phyloP scores from a whole-genome alignment of 2,797 vertebrate genomes.

The Acestrorhynchus altus region DNA sequence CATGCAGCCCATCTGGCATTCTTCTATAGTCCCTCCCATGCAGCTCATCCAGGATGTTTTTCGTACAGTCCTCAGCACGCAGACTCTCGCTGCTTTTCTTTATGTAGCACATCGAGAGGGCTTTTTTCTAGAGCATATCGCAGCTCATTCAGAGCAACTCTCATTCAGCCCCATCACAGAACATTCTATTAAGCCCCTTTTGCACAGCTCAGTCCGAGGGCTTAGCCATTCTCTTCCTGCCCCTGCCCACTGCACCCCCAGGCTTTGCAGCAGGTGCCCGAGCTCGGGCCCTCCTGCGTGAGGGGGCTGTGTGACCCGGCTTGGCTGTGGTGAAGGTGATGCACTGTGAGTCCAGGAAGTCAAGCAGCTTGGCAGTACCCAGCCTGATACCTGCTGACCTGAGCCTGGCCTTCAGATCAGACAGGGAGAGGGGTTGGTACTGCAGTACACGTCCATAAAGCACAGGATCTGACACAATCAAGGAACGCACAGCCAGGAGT shows the following conservation, averaged over 20 bases:
- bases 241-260: not conserved
- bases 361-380: conserved; percentile 82
- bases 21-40: not conserved
- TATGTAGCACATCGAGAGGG: not conserved
- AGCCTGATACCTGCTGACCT: conserved; percentile 85
- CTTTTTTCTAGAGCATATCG: not conserved
- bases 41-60: not conserved
- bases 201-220: not conserved
- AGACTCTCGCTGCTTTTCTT: not conserved
- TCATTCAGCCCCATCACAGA: not conserved
- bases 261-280: not conserved
- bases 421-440: conserved; percentile 90
- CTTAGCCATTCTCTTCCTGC: conserved; percentile 54
- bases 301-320: conserved; percentile 61
- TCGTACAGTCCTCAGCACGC: too few species aligned
- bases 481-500: conserved; percentile 78
- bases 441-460: conserved; percentile 85
- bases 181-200: not conserved
- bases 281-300: conserved; percentile 51
- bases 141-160: not conserved
- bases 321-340: conserved; percentile 91
- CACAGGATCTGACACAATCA: conserved; percentile 80
- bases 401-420: conserved; percentile 81
- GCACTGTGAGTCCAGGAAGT: conserved; percentile 91
- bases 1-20: conserved; percentile 31